Conservation (phyloP, 2,888 invertebrate genomes). For the Heliconius hortense region DNA sequence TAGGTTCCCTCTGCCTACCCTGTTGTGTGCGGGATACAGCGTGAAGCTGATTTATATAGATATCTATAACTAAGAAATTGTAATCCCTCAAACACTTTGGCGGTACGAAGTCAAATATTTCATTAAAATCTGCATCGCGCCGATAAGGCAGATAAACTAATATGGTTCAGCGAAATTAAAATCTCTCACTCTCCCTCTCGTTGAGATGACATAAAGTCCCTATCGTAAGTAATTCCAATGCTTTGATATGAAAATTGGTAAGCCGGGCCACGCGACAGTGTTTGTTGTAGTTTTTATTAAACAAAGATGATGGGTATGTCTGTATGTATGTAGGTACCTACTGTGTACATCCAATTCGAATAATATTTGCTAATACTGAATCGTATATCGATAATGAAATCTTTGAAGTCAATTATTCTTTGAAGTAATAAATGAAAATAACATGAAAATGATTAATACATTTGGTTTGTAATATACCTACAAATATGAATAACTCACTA, state of each 20-base stretch:
- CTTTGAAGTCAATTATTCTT: not conserved
- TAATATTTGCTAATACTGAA: conserved; percentile 14
- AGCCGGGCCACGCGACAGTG: conserved; percentile 72
- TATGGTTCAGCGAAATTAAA: conserved; percentile 76
- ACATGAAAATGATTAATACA: too few species aligned
- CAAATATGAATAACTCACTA: too few species aligned
- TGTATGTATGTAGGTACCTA: not conserved
- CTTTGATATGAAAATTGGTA: conserved; percentile 80
- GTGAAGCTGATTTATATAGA: too few species aligned
- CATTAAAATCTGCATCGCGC: conserved; percentile 36
- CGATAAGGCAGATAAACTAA: conserved; percentile 49
- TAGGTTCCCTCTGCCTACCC: too few species aligned
- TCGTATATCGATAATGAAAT: conserved; percentile 22
- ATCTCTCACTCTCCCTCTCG: conserved; percentile 67
- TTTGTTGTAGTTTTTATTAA: conserved; percentile 28
- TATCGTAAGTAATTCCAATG: conserved; percentile 70
- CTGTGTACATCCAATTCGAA: not conserved
- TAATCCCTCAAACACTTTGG: not conserved
- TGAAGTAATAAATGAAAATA: not conserved
- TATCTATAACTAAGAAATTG: not conserved
- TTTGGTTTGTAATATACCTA: too few species aligned
- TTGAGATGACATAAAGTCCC: conserved; percentile 71
- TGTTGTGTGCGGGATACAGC: too few species aligned
- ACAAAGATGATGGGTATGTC: conserved; percentile 17
- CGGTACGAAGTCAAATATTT: conserved; percentile 29